A percentile compares a stretch with the other conserved stretches of the same genome.
Conservation (phyloP, 2,797 vertebrate species). For the Cuniculus paca region DNA sequence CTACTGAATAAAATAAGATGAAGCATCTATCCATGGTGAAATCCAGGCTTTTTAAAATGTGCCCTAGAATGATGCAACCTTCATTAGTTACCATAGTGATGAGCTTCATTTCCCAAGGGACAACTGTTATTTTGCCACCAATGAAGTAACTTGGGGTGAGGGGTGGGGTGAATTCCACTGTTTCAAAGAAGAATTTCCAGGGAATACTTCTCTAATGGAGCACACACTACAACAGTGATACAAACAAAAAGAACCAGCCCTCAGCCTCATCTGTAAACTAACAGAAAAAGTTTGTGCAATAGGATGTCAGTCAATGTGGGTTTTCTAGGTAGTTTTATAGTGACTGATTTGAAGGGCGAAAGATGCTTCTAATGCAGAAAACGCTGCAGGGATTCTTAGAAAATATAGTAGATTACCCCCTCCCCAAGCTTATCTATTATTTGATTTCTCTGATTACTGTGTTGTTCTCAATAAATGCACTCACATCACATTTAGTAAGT, state of each 20-base stretch:
- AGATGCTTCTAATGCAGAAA: slow-evolving; percentile 1
- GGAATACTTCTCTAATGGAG: slow-evolving; percentile 68
- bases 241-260: not conserved
- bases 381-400: slow-evolving; percentile 62
- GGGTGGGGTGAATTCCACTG: slow-evolving; percentile 7
- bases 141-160: slow-evolving; percentile 70
- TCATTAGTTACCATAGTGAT: slow-evolving; percentile 84
- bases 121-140: slow-evolving; percentile 79
- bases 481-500: slow-evolving; percentile 19
- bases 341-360: not conserved
- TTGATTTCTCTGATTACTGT: not conserved
- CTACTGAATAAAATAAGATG: slow-evolving; percentile 78
- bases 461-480: not conserved
- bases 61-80: slow-evolving; percentile 79
- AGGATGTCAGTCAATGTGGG: not conserved
- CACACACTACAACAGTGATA: not conserved
- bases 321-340: slow-evolving; percentile 42
- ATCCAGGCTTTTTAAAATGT: slow-evolving; percentile 82
- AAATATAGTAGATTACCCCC: not conserved
- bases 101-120: slow-evolving; percentile 80
- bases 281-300: slow-evolving; percentile 37
- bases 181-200: slow-evolving; percentile 62
- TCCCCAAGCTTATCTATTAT: not conserved
- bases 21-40: slow-evolving; percentile 70
- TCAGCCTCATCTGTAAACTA: not conserved